Evolutionary conservation across 2,113 vertebrate species (phyloP).

Genomic region (Sphaerodactylus townsendi): DNA sequence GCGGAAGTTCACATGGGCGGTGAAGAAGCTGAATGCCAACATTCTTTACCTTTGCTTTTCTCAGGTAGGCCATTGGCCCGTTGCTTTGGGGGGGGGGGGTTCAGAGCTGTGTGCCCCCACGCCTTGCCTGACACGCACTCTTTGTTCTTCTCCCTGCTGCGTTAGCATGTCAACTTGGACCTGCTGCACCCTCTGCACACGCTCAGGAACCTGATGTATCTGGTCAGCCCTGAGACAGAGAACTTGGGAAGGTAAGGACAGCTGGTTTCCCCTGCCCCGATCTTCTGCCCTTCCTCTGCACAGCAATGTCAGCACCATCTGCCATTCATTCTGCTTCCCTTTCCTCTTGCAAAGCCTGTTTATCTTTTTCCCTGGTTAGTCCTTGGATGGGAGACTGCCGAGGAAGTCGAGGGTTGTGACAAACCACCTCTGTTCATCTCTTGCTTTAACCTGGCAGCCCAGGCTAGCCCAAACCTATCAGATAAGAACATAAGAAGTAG

Average conservation of each 20-base stretch:
- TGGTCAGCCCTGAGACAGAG: conserved; percentile 89
- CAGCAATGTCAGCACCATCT: not conserved
- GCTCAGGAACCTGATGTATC: conserved; percentile 96
- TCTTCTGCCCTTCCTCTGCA: not conserved
- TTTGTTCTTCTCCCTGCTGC: conserved; percentile 1
- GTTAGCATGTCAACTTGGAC: conserved; percentile 92
- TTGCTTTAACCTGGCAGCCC: too few species aligned
- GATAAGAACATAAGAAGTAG: too few species aligned
- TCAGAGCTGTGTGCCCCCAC: not conserved
- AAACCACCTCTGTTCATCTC: too few species aligned
- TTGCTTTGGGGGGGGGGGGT: not conserved
- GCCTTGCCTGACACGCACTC: conserved; percentile 37
- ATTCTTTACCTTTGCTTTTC: conserved; percentile 97
- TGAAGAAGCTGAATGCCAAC: conserved; percentile 96
- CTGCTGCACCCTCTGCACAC: conserved; percentile 96
- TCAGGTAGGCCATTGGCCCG: conserved; percentile 79
- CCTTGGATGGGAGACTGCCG: too few species aligned
- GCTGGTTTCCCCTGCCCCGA: too few species aligned
- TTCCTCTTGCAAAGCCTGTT: too few species aligned
- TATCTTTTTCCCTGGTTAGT: not conserved
- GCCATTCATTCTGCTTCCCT: not conserved
- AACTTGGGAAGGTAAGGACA: conserved; percentile 91
- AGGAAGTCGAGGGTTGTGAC: too few species aligned
- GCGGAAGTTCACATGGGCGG: conserved; percentile 90
- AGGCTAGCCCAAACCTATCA: too few species aligned